Base-by-base conservation (phyloP, 2,113 vertebrate genomes). In the Sinosuthora webbiana region DNA sequence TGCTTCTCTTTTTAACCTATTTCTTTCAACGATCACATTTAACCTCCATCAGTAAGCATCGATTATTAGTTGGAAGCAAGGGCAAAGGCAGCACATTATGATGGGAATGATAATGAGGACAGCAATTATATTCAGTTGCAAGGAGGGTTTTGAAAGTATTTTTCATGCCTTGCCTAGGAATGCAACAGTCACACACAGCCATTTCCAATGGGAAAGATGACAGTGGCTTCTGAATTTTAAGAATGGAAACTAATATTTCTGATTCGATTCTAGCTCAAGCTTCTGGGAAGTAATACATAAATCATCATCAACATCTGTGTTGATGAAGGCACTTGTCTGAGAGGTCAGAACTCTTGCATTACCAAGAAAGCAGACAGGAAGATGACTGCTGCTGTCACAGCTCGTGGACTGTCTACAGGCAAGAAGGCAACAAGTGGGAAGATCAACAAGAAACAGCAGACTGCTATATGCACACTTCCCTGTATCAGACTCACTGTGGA, bases 11-110 rank as follows among this genome's bases (percentile, higher is more conserved):
- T 95, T 87, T 64, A 78, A 89, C 71, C 56, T 60, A 14, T 86
- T 95, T 81, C 78, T 83, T 96, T 77, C 64, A 92, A 89, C 9
- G 42, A 52, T 71, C 69, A 83, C 68, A 68, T 95, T 96, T 92
- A 92, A 92, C 70, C 64, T 88, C 75, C 87, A 84, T 74, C 79
- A 86, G 52, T 71, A 86, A 88, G 64, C 25, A 90, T 41, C 5
- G 44, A 80, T 88, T 94, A 92, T 77, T 86, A 91, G 31, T 44
- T 67, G 56, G 79, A 90, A 94, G 60, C 44, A 92, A 75, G 78
- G 60, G 55, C 49, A 90, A 74, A 94, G 24, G 45, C 41, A 91
- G 45, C 9, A 87, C 30, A 55, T 90, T 90, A 83, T 42, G 17
- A 67, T 60, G 76, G 94, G 76, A 88, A 94, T 13, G 19, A 39